Conservation (phyloP, 2,113 vertebrate genomes). For the Grantiella picta region DNA sequence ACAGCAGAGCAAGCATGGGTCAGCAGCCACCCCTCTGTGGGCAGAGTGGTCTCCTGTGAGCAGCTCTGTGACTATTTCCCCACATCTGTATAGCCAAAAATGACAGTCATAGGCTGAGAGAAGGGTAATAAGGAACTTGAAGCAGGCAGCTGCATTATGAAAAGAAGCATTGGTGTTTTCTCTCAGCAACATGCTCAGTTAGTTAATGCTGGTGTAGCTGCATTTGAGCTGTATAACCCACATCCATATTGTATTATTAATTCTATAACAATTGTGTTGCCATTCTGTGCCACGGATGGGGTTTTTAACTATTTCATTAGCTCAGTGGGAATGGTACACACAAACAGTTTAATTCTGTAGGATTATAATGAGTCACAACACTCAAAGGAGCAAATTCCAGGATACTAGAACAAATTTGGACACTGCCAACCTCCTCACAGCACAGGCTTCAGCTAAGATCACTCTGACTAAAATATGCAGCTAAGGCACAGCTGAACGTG, state of each 20-base stretch:
- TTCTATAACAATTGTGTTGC: constrained; percentile 27
- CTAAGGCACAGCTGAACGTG: constrained; percentile 54
- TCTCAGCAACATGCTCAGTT: not conserved
- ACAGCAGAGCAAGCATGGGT: not conserved
- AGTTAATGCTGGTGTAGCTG: constrained; percentile 10
- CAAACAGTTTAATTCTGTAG: constrained; percentile 21
- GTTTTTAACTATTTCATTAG: constrained; percentile 46
- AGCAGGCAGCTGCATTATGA: not conserved
- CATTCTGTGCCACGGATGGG: not conserved
- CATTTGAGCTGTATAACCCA: not conserved
- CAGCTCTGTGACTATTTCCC: not conserved
- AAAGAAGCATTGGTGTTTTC: not conserved
- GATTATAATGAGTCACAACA: constrained; percentile 3
- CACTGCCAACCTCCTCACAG: constrained; percentile 17
- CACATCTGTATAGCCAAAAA: not conserved
- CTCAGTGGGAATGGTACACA: not conserved
- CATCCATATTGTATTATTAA: constrained; percentile 19
- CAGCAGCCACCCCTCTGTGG: not conserved
- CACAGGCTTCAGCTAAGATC: constrained; percentile 23
- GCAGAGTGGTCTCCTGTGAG: not conserved
- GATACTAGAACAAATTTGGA: constrained; percentile 35
- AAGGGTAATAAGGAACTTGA: not conserved
- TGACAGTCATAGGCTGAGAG: not conserved
- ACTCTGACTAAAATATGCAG: constrained; percentile 41
- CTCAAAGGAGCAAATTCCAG: constrained; percentile 48